Base-by-base conservation (phyloP, 2,888 invertebrate genomes). In the Drosophila lacicola region DNA sequence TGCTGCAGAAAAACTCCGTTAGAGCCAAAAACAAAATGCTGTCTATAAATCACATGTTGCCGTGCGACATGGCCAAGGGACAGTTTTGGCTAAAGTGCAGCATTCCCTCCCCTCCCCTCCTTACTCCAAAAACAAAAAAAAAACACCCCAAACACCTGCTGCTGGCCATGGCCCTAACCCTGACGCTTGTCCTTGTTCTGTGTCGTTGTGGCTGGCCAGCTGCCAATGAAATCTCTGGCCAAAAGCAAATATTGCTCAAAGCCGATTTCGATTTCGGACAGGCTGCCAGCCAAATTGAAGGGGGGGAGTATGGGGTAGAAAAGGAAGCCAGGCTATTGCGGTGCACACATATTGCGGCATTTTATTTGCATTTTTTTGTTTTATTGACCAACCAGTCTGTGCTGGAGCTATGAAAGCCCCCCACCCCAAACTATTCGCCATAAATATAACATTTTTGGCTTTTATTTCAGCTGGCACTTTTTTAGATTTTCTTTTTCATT, bases 41-140 rank as follows among this genome's bases (percentile, higher is more conserved):
- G 81, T 77, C 84, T 72, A 90, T 88, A 90, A 90, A 90, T 88
- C 88, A 88, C 77, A 89, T 72, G 79, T 79, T 80, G 75, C 64
- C 70, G 56, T 65, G 47, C 57, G 51, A 53, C 57, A 64, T 62
- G 64, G 69, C 69, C 74, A 75, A 76, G 77, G 80, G 74, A 77
- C 79, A 75, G 58, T 69, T 80, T 82, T 73, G 53, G 44, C 37
- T 45, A 63, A 64, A 69, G 42, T 74, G 77, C 65, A 75, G 53
- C 46, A 37, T 49, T 10, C 13, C 33, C 39, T 39, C 9, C 13
- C 33, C 39, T 39, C 9, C 39, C 39, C 50, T 8, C 8, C 8
- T 8, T 2, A 29, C 29, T 29, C 29, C 29, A 25, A 2, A 29
- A 5, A 37, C 36, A 57, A 47, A 46, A 46, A 46, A 64, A 56